Evolutionary conservation across 1,140 invertebrate genomes (phyloP), one percentile per base, ranked within the genome.

Genomic region (Zaprionus kolodkinae): DNA sequence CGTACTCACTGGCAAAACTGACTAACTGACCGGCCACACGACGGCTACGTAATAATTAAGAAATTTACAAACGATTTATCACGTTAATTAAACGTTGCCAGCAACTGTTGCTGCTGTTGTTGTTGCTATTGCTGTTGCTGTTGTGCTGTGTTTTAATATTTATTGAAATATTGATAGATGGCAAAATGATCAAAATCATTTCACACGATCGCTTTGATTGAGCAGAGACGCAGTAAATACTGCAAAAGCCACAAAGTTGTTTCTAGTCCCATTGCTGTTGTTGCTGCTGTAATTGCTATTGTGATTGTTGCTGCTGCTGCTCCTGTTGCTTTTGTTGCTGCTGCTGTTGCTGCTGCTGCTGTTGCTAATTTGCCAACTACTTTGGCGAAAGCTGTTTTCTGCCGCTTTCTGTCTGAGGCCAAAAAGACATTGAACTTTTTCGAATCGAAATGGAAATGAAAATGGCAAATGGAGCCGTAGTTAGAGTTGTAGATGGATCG

Each of bases 31-130:
- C 61, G 83, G 55, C 70, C 74, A 84, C 81, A 73, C 61, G 72
- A 61, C 78, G 78, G 67, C 77, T 71, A 81, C 84, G 85, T 89
- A 89, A 89, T 88, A 88, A 89, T 88, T 89, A 88, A 84, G 84
- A 88, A 88, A 89, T 88, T 88, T 84, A 89, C 84, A 88, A 88
- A 84, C 84, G 74, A 88, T 88, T 88, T 88, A 88, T 88, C 85
- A 88, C 73, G 77, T 88, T 87, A 89, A 87, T 87, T 87, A 87
- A 87, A 87, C 74, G 84, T 68, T 87, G 84, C 72, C 69, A 69
- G 68, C 59, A 73, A 67, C 64, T 54, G 52, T 68, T 80, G 75
- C 64, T 71, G 68, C 68, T 86, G 50, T 52, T 68, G 52, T 55
- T 55, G 52, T 78, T 67, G 65, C 64, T 54, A 45, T 68, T 80